A percentile compares a stretch with the other conserved stretches of the same genome.
Conservation (phyloP, 2,888 invertebrate genomes). For the Chrysopilus asiliformis region DNA sequence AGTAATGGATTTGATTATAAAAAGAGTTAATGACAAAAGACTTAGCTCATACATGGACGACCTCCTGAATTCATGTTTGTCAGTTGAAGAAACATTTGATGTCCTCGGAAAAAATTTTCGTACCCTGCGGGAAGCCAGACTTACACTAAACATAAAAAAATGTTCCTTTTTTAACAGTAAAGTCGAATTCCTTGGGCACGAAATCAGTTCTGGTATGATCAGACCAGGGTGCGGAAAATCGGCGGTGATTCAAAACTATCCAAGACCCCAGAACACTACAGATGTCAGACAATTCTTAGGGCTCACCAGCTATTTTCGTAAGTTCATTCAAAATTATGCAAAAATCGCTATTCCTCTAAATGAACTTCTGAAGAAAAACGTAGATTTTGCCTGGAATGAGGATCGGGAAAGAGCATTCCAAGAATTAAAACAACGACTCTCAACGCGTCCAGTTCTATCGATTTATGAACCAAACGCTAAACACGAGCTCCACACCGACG, state of each 20-base stretch:
- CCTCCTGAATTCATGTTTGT: slow-evolving; percentile 17
- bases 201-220: slow-evolving; percentile 8
- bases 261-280: slow-evolving; percentile 11
- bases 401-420: background rate
- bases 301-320: slow-evolving; percentile 18
- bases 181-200: slow-evolving; percentile 17
- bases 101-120: background rate
- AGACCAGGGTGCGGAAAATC: slow-evolving; percentile 12
- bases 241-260: slow-evolving; percentile 10
- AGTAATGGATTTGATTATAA: slow-evolving; percentile 3
- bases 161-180: slow-evolving; percentile 15
- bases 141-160: slow-evolving; percentile 9
- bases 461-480: background rate
- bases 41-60: slow-evolving; percentile 18
- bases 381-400: background rate
- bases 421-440: background rate
- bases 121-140: background rate
- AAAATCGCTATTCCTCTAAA: slow-evolving; percentile 15
- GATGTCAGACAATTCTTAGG: slow-evolving; percentile 18
- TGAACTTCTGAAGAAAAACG: slow-evolving; percentile 12
- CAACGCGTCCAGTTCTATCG: too few relatives aligned
- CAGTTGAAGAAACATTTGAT: slow-evolving; percentile 12
- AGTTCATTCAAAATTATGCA: slow-evolving; percentile 16
- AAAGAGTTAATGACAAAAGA: background rate
- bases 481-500: slow-evolving; percentile 9